Percentiles rank a stretch among this genome's conserved stretches.
Evolutionary conservation across 2,113 vertebrate genomes (phyloP).

Genomic region (Eulemur rufifrons): DNA sequence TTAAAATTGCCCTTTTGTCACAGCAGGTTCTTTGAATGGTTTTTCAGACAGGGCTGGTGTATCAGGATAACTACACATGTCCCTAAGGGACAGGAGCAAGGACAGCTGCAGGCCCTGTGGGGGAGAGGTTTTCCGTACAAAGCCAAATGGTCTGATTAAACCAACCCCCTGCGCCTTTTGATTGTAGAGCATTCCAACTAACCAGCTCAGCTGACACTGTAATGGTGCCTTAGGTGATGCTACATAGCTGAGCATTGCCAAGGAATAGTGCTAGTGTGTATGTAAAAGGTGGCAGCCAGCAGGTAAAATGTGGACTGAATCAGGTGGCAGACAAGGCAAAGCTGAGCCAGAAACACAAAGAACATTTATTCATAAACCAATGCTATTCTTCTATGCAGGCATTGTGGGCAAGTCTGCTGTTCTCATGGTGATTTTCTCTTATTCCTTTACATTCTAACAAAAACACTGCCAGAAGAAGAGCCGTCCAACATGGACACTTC

Average conservation of each 20-base stretch:
- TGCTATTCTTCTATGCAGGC: conserved; percentile 53
- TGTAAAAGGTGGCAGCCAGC: conserved; percentile 71
- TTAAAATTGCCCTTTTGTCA: neutral
- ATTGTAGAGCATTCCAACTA: conserved; percentile 53
- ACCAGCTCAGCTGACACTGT: neutral
- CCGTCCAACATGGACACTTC: neutral
- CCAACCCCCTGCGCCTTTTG: neutral
- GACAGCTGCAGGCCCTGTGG: neutral
- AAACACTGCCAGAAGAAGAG: neutral
- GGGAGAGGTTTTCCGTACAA: neutral
- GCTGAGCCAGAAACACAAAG: conserved; percentile 67
- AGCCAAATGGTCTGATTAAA: neutral
- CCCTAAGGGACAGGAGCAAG: neutral
- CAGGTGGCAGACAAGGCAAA: conserved; percentile 50
- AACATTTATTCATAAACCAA: conserved; percentile 45
- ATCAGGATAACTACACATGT: neutral
- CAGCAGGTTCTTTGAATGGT: neutral
- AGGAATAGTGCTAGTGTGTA: neutral
- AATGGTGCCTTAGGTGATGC: conserved; percentile 1
- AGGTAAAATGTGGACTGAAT: conserved; percentile 75
- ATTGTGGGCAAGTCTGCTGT: conserved; percentile 52
- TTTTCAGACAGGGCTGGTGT: neutral
- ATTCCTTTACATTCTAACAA: conserved; percentile 16
- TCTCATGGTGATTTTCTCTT: conserved; percentile 59
- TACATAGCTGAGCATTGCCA: neutral